Evolutionary conservation across 2,888 invertebrate genomes (phyloP), one percentile per base, ranked within the genome.

Genomic region (Lasioglossum malachurum): DNA sequence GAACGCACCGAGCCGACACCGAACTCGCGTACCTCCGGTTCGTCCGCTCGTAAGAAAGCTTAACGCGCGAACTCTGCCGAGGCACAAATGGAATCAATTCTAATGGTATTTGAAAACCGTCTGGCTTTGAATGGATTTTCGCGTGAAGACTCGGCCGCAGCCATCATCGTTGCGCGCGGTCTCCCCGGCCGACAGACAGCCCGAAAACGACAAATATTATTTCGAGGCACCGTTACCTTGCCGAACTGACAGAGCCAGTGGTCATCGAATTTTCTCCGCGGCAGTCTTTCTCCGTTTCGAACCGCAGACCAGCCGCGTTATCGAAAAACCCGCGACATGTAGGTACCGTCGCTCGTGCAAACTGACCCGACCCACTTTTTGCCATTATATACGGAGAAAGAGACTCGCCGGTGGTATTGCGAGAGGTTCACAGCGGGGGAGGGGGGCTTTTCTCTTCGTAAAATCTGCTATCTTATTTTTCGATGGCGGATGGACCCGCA

Each of bases 331-430:
- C 75, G 82, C 80, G 84, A 90, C 90, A 80, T 80, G 86, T 86
- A 72, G 83, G 89, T 77, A 88, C 80, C 76, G 60, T 67, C 83
- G 83, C 73, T 78, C 83, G 78, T 84, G 78, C 80, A 80, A 83
- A 87, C 87, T 86, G 90, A 91, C 92, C 88, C 93, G 94, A 91
- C 93, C 94, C 90, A 94, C 94, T 94, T 94, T 93, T 94, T 93
- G 79, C 91, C 89, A 76, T 92, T 92, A 91, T 92, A 91, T 92
- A 92, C 87, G 91, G 91, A 67, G 86, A 79, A 82, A 75, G 81
- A 89, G 91, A 91, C 90, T 79, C 82, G 44, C 41, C 44, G 82
- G 75, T 78, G 69, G 83, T 80, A 77, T 89, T 83, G 80, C 84
- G 76, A 84, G 78, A 84, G 75, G 79, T 81, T 87, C 81, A 0